Evolutionary conservation across 92 coral and sea anemone genomes (phyloP).

Genomic region (Meandrina meandrites): DNA sequence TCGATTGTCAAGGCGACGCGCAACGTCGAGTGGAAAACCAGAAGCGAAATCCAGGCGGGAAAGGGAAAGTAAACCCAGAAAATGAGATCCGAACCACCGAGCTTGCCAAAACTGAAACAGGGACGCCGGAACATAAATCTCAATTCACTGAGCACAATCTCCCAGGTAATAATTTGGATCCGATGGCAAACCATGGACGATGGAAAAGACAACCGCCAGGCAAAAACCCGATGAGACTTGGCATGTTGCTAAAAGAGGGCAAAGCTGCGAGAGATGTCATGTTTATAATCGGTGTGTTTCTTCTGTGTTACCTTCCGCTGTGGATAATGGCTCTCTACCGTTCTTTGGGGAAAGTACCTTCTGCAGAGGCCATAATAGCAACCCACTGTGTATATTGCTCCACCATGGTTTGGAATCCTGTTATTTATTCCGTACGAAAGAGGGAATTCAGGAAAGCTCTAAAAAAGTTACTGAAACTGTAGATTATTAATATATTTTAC

Average conservation of each 20-base stretch:
- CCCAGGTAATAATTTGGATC: too few species aligned
- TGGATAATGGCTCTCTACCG: not conserved
- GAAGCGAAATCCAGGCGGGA: not conserved
- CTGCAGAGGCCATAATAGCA: not conserved
- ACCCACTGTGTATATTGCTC: not conserved
- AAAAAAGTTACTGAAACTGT: not conserved
- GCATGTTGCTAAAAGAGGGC: slow-evolving; percentile 13
- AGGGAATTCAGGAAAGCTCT: slow-evolving; percentile 4
- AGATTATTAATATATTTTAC: not conserved
- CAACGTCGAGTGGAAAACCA: not conserved
- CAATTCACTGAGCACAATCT: not conserved
- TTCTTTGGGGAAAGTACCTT: not conserved
- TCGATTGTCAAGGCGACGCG: too few species aligned
- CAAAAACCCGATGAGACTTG: not conserved
- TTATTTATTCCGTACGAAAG: slow-evolving; percentile 16
- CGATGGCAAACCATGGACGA: not conserved
- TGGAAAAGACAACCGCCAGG: not conserved
- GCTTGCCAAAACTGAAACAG: not conserved
- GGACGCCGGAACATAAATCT: not conserved
- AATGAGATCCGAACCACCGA: not conserved
- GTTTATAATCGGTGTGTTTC: not conserved
- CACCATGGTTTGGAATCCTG: slow-evolving; percentile 1
- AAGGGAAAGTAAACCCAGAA: not conserved
- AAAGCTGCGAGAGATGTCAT: slow-evolving; percentile 22
- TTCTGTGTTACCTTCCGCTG: not conserved